These are phyloP conservation scores for Catagonus wagneri DNA, from an alignment of 2,113 vertebrate genomes.

Conservation along the genomic window DNA sequence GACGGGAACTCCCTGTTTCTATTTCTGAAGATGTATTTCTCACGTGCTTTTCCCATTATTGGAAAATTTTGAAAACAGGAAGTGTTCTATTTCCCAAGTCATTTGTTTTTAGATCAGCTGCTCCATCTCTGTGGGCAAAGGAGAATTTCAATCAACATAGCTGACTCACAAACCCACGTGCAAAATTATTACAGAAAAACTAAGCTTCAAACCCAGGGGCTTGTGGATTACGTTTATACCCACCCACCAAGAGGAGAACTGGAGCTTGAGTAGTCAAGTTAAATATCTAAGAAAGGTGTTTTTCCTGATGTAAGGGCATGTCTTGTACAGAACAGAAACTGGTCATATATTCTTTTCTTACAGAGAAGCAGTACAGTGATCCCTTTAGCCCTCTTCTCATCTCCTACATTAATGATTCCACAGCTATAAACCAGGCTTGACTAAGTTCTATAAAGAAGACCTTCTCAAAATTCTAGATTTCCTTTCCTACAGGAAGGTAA, in stretches of 20 bases:
- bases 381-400: neutral
- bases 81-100: neutral
- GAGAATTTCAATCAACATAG: neutral
- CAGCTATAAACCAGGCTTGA: neutral
- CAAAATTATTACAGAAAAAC: neutral
- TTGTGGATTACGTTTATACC: neutral
- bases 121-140: accelerated
- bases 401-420: neutral
- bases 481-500: neutral
- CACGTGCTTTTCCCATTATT: neutral
- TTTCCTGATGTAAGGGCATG: neutral
- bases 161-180: neutral
- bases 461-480: neutral
- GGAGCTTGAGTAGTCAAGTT: neutral
- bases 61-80: neutral
- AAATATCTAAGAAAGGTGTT: neutral
- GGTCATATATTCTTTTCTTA: neutral
- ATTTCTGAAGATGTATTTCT: neutral
- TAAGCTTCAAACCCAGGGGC: neutral
- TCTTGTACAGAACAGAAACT: neutral
- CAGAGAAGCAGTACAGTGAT: neutral
- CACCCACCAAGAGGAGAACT: neutral
- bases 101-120: neutral
- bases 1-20: neutral
- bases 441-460: conserved; percentile 1